These are phyloP conservation scores for Psococerastis gibbosa DNA, from an alignment of 2,888 invertebrate genomes.

Conservation along the genomic window DNA sequence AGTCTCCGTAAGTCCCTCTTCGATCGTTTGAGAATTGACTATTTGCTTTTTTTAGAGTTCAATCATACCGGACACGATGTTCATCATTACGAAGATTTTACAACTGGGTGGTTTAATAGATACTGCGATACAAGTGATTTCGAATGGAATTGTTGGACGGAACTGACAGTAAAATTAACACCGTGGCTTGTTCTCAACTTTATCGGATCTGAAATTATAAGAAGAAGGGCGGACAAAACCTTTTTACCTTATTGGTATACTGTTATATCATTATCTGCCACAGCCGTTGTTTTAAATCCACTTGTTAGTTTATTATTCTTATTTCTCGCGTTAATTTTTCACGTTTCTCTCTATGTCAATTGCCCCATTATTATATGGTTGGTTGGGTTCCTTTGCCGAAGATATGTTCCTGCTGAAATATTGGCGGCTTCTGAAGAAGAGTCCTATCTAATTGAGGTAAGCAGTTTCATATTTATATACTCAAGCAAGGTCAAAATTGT, in stretches of 20 bases:
- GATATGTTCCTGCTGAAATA: constrained; percentile 30
- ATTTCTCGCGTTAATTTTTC: constrained; percentile 35
- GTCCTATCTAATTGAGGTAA: constrained; percentile 31
- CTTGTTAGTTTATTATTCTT: constrained; percentile 31
- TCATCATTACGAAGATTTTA: constrained; percentile 8
- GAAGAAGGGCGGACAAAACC: not conserved
- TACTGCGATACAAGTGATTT: not conserved
- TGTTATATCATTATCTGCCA: not conserved
- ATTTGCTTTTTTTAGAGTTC: constrained; percentile 3
- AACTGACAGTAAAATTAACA: not conserved
- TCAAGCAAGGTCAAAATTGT: too few relatives aligned
- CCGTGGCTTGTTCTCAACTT: not conserved
- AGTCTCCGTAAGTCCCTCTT: too few relatives aligned
- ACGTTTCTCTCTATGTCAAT: constrained; percentile 29
- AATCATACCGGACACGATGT: not conserved
- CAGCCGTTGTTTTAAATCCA: constrained; percentile 25
- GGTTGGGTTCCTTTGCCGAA: constrained; percentile 22
- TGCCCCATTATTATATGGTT: constrained; percentile 35
- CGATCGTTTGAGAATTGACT: too few relatives aligned
- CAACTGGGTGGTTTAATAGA: not conserved
- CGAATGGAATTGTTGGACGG: constrained; percentile 7
- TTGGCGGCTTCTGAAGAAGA: constrained; percentile 31
- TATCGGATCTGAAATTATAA: not conserved
- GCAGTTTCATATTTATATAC: too few relatives aligned
- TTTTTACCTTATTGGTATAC: constrained; percentile 3